Conservation (phyloP, 2,797 vertebrate genomes). For the Thalassophryne amazonica region DNA sequence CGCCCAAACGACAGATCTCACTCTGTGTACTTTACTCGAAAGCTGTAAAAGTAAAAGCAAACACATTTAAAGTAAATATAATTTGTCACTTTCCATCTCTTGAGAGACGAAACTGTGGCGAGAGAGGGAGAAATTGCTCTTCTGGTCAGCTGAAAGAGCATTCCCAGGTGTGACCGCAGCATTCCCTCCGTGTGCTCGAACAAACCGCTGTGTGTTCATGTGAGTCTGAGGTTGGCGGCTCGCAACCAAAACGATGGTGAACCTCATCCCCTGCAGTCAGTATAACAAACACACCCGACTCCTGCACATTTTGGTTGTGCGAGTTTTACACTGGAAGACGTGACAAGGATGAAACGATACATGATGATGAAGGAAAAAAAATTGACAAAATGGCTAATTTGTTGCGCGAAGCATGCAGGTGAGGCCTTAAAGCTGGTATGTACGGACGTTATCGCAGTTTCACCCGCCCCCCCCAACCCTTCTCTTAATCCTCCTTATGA, state of each 20-base stretch:
- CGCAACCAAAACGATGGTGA: slow-evolving; percentile 59
- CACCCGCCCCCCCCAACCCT: slow-evolving; percentile 20
- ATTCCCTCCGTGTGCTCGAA: slow-evolving; percentile 63
- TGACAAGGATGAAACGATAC: too few relatives aligned
- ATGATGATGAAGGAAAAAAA: too few relatives aligned
- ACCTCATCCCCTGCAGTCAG: slow-evolving; percentile 41
- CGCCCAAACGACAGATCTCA: not conserved
- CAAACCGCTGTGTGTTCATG: slow-evolving; percentile 44
- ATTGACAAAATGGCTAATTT: too few relatives aligned
- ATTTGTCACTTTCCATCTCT: slow-evolving; percentile 42
- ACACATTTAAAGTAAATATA: slow-evolving; percentile 23
- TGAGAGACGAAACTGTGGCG: slow-evolving; percentile 36
- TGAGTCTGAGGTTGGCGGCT: slow-evolving; percentile 46
- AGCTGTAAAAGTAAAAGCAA: slow-evolving; percentile 7
- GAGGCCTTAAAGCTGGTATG: slow-evolving; percentile 22
- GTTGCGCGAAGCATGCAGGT: too few relatives aligned
- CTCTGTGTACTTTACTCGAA: not conserved
- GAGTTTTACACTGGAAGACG: too few relatives aligned
- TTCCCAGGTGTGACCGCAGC: slow-evolving; percentile 72
- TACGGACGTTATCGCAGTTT: slow-evolving; percentile 37
- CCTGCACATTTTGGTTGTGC: too few relatives aligned
- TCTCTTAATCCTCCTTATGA: slow-evolving; percentile 37
- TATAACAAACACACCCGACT: slow-evolving; percentile 50
- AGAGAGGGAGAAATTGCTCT: slow-evolving; percentile 31
- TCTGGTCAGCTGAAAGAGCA: slow-evolving; percentile 61